Conservation (phyloP, 2,113 vertebrate genomes). For the Aegypius monachus region DNA sequence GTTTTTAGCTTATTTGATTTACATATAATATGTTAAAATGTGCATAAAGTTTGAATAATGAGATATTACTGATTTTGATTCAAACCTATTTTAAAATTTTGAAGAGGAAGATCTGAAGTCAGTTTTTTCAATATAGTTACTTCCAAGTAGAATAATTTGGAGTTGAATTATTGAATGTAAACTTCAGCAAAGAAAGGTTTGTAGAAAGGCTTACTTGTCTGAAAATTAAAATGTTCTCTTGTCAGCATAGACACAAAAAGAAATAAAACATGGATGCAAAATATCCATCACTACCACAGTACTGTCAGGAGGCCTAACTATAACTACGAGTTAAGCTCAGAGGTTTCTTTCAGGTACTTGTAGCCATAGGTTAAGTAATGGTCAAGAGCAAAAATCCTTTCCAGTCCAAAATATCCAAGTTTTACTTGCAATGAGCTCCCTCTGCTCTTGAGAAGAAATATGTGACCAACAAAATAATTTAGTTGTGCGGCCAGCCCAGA, state of each 20-base stretch:
- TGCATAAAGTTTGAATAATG: neutral
- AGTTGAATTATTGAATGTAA: neutral
- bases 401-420: neutral
- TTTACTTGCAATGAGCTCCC: neutral
- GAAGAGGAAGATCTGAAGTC: neutral
- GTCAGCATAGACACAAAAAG: neutral
- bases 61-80: neutral
- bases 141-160: neutral
- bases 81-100: neutral
- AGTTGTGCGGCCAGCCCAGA: neutral
- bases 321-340: neutral
- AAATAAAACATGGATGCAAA: neutral
- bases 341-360: neutral
- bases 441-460: neutral
- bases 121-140: neutral
- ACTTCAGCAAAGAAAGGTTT: neutral
- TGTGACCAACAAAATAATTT: neutral
- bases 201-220: neutral
- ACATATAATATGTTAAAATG: neutral
- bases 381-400: neutral
- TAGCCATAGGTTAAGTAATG: neutral
- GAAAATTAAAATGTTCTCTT: neutral
- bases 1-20: conserved; percentile 23
- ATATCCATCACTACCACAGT: neutral
- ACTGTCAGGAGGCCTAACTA: neutral